Evolutionary conservation across 2,888 invertebrate species (phyloP), one percentile per base, ranked within the genome.

Genomic region (Axea sp.): DNA sequence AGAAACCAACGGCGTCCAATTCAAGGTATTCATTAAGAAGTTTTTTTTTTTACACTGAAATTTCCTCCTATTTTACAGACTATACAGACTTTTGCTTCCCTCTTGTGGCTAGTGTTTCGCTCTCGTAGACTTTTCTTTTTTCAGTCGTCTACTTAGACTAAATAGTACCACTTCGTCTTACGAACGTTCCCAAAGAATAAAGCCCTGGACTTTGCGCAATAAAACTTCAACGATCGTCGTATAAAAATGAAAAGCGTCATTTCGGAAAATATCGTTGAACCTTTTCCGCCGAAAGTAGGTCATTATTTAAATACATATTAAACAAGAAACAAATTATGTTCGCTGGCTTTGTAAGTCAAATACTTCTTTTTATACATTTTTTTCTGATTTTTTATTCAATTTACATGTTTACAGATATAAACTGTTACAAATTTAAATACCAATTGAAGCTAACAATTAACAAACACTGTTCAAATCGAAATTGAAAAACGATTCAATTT

Each of bases 131-230:
- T 62, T 24, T 24, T 31, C 41, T 62, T 51, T 62, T 62, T 51
- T 30, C 37, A 39, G 30, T 17, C 60, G 30, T 49, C 62, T 51
- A 51, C 49, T 62, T 51, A 62, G 49, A 62, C 47, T 62, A 62
- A 57, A 62, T 49, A 62, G 60, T 62, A 11, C 62, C 41, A 62
- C 62, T 62, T 49, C 62, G 43, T 57, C 43, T 57, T 57, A 22
- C 57, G 15, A 57, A 15, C 33, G 31, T 14, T 57, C 43, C 33
- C 8, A 31, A 43, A 37, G 51, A 51, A 62, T 30, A 62, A 62
- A 62, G 41, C 14, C 41, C 28, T 26, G 33, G 24, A 45, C 64
- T 64, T 41, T 43, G 14, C 51, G 51, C 39, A 41, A 64, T 64
- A 64, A 64, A 64, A 51, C 64, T 35, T 47, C 39, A 39, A 39